Conservation (phyloP, 30 jellyfish, hydroid and myxozoan genomes). For the Aurelia sp. region DNA sequence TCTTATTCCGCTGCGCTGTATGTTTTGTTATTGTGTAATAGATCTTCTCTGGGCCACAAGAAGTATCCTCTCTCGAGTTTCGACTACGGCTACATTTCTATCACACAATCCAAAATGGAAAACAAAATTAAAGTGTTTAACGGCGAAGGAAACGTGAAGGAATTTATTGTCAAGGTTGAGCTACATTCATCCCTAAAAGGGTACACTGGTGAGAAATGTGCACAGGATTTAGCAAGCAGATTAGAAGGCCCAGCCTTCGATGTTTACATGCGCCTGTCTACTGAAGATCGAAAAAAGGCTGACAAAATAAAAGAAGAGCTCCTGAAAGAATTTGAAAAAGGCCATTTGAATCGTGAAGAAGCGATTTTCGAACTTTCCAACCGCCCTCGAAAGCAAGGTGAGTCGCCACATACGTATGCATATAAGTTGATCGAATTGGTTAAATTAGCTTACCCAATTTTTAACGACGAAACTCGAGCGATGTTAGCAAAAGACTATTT, state of each 20-base stretch:
- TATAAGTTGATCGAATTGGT: conserved; percentile 25
- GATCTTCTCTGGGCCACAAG: conserved; percentile 7
- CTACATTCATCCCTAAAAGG: conserved; percentile 7
- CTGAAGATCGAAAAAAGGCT: conserved; percentile 20
- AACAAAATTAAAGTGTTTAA: neutral
- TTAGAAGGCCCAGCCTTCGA: conserved; percentile 21
- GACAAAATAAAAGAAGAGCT: conserved; percentile 39
- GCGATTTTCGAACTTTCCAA: conserved; percentile 24
- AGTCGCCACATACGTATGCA: conserved; percentile 43
- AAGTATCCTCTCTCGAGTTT: too few species aligned
- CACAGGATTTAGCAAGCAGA: conserved; percentile 12
- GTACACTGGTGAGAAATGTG: conserved; percentile 46
- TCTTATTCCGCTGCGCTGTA: too few species aligned
- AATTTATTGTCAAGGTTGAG: neutral
- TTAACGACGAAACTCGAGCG: conserved; percentile 11
- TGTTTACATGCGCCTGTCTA: conserved; percentile 39
- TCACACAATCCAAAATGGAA: conserved; percentile 36
- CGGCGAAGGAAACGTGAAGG: conserved; percentile 16
- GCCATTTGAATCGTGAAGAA: conserved; percentile 53
- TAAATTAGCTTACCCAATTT: neutral
- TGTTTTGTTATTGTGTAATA: too few species aligned
- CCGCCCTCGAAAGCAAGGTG: conserved; percentile 43
- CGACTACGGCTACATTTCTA: conserved; percentile 1
- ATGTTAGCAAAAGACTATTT: conserved; percentile 13
- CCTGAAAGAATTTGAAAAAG: conserved; percentile 50